Conservation (phyloP, 2,888 invertebrate genomes). For the Euclidia mi region DNA sequence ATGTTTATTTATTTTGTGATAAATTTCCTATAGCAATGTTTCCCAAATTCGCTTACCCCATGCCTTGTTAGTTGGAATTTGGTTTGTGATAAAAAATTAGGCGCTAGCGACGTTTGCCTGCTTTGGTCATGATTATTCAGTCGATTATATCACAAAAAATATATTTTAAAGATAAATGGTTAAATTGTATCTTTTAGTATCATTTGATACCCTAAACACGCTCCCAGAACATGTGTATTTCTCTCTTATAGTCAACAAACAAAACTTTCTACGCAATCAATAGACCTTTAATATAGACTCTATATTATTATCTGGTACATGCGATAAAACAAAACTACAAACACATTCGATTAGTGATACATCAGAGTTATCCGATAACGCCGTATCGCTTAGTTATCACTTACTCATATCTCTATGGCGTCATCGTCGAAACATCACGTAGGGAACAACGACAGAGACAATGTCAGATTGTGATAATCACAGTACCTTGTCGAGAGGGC, state of each 20-base stretch:
- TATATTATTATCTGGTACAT: slow-evolving; percentile 47
- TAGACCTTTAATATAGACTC: slow-evolving; percentile 23
- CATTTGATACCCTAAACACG: neutral
- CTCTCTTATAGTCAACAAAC: slow-evolving; percentile 4
- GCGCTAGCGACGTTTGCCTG: too few relatives aligned
- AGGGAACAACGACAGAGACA: slow-evolving; percentile 44
- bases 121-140: too few relatives aligned
- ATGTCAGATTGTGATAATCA: slow-evolving; percentile 54
- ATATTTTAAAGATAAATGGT: too few relatives aligned
- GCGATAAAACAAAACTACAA: slow-evolving; percentile 65
- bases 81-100: too few relatives aligned
- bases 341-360: slow-evolving; percentile 84
- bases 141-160: too few relatives aligned
- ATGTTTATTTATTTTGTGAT: too few relatives aligned
- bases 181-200: neutral
- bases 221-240: neutral
- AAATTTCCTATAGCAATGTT: too few relatives aligned
- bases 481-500: slow-evolving; percentile 34
- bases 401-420: slow-evolving; percentile 66
- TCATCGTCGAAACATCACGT: slow-evolving; percentile 66
- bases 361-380: slow-evolving; percentile 81
- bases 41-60: too few relatives aligned
- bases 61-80: too few relatives aligned
- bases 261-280: slow-evolving; percentile 30
- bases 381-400: slow-evolving; percentile 58